Evolutionary conservation across 2,888 invertebrate genomes (phyloP), one percentile per base, ranked within the genome.

Genomic region (Thereva unica): DNA sequence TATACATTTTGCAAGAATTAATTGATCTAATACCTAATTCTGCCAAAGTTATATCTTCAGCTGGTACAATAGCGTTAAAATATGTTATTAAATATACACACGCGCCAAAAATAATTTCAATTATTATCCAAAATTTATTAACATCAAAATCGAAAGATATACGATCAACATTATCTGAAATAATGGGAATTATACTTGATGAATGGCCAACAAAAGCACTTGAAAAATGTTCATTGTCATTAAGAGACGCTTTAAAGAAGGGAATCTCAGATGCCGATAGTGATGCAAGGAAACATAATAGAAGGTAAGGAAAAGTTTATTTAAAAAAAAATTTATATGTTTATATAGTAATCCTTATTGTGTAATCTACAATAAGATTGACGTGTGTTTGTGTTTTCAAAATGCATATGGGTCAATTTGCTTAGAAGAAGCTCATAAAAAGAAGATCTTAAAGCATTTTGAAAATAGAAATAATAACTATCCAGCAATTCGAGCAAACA

Each of bases 261-360:
- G 96, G 96, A 0, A 90, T 97, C 69, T 87, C 89, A 2, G 98
- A 99, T 84, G 97, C 98, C 0, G 98, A 99, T 81, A 87, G 91
- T 38, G 92, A 92, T 61, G 95, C 97, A 0, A 83, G 98, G 72
- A 88, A 88, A 7, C 86, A 86, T 74, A 90, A 92, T 0, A 85
- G 96, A 76, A 91, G 89, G 93, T 95, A 79, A 80, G 93, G 93
- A 78, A 80, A 50, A 50, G 34, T 41, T 0, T 34, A 52, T 12
- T 12, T 5, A 4, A 12, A 54, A 55, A 10, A 55, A 41, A 40
- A 40, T 55, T 55, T n/a, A 40, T 23, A 41, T 56, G 41, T 12
- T 40, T 37, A 41, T 56, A 42, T 45, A 2, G 34, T 44, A 40
- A 54, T 38, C n/a, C n/a, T n/a, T n/a, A n/a, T n/a, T n/a, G n/a